A percentile compares a stretch with the other conserved stretches of the same genome.
phyloP scores from a whole-genome alignment of 2,888 invertebrate genomes.

The Conomelus anceps region DNA sequence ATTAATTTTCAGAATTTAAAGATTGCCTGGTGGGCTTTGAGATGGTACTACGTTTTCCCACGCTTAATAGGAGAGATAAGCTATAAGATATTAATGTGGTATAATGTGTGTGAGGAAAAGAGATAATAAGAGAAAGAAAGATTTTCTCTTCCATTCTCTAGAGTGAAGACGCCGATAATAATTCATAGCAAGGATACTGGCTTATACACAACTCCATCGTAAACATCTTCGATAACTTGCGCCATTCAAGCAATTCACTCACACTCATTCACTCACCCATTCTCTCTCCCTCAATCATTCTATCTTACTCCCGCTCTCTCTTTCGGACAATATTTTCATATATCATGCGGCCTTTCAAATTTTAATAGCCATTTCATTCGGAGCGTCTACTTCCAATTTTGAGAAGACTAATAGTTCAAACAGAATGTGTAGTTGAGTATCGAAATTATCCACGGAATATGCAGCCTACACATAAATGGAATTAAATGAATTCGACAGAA shows the following conservation, averaged over 20 bases:
- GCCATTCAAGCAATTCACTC: neutral
- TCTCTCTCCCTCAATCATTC: neutral
- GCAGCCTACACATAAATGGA: neutral
- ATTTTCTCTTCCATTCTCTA: neutral
- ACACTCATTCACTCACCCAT: neutral
- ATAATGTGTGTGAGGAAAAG: neutral
- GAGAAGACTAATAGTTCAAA: neutral
- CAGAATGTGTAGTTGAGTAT: neutral
- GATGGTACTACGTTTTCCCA: neutral
- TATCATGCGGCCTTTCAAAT: neutral
- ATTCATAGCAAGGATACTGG: neutral
- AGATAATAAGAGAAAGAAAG: too few relatives aligned
- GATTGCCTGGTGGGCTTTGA: neutral
- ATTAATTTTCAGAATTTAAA: neutral
- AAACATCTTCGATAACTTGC: constrained; percentile 4
- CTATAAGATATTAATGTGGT: neutral
- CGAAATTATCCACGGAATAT: neutral
- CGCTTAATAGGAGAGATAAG: neutral
- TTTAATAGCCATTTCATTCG: neutral
- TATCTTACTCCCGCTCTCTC: neutral
- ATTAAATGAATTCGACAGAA: neutral
- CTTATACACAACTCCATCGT: neutral
- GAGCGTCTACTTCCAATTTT: neutral
- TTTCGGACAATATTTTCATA: neutral
- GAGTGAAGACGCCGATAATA: neutral